Percentiles rank a stretch among this genome's conserved stretches.
Evolutionary conservation across 1,140 invertebrate species (phyloP).

Genomic region (Philaenus spumarius): DNA sequence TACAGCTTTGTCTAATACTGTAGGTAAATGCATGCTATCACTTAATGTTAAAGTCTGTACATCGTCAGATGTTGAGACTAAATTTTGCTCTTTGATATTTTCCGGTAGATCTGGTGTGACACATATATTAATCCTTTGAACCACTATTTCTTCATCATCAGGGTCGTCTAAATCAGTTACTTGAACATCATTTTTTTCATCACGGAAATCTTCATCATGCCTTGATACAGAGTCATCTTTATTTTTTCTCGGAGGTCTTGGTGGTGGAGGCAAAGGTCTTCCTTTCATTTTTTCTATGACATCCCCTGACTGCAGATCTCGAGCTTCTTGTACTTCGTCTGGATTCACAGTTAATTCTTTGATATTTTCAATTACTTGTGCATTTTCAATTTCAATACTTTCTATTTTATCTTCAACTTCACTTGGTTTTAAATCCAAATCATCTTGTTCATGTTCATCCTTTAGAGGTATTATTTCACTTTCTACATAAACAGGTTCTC

Average conservation of each 20-base stretch:
- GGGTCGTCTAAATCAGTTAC: slow-evolving; percentile 4
- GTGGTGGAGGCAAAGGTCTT: slow-evolving; percentile 71
- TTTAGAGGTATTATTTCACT: slow-evolving; percentile 24
- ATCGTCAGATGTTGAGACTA: too few relatives aligned
- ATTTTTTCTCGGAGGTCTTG: slow-evolving; percentile 58
- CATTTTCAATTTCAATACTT: slow-evolving; percentile 1
- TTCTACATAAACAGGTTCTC: slow-evolving; percentile 30
- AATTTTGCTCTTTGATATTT: too few relatives aligned
- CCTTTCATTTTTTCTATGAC: slow-evolving; percentile 71
- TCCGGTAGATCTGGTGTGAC: too few relatives aligned
- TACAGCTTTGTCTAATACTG: too few relatives aligned
- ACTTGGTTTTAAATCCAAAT: not conserved
- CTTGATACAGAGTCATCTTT: slow-evolving; percentile 24
- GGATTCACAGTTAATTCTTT: slow-evolving; percentile 1
- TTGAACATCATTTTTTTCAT: slow-evolving; percentile 10
- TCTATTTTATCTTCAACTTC: not conserved
- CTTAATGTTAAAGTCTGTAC: too few relatives aligned
- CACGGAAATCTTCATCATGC: slow-evolving; percentile 33
- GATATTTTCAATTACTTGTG: not conserved
- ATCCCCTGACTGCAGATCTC: slow-evolving; percentile 58
- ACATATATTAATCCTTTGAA: slow-evolving; percentile 11
- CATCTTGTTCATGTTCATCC: slow-evolving; percentile 18
- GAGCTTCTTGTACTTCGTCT: slow-evolving; percentile 42
- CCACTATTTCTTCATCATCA: slow-evolving; percentile 6
- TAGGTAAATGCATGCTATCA: too few relatives aligned